A percentile compares a stretch with the other conserved stretches of the same genome.
Conservation (phyloP, 2,113 vertebrate genomes). For the Tapirus terrestris region DNA sequence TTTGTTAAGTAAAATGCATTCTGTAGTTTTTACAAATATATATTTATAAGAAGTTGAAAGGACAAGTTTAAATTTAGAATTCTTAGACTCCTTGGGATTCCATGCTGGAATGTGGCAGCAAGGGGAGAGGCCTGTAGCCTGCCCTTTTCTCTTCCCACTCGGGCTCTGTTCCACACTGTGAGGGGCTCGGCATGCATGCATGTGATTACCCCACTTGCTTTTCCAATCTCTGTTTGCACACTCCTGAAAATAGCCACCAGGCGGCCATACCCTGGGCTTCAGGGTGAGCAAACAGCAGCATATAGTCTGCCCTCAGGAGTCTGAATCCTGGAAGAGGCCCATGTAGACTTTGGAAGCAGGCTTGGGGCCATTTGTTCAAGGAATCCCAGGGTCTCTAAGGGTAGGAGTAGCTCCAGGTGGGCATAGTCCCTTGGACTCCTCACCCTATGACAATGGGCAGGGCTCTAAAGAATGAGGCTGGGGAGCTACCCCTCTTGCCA, state of each 20-base stretch:
- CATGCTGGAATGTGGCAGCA: not conserved
- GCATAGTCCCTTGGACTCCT: not conserved
- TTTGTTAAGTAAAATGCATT: not conserved
- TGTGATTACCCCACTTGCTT: not conserved
- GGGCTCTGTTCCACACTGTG: not conserved
- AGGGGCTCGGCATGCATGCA: not conserved
- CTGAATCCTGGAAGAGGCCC: not conserved
- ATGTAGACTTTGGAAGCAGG: not conserved
- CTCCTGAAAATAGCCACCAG: not conserved
- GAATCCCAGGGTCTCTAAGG: not conserved
- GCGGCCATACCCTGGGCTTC: not conserved
- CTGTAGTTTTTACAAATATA: not conserved
- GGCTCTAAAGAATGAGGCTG: not conserved
- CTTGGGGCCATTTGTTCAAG: not conserved
- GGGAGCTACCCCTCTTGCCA: not conserved
- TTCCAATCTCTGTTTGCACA: not conserved
- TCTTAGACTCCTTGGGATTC: not conserved
- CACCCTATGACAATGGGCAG: not conserved
- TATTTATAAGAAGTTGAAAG: conserved; percentile 22
- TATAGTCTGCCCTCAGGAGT: not conserved
- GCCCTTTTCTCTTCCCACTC: not conserved
- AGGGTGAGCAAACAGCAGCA: not conserved
- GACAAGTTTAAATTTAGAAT: not conserved
- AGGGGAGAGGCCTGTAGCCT: not conserved
- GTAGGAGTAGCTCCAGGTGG: not conserved